These are phyloP conservation scores for Larimichthys crocea DNA, from an alignment of 2,113 vertebrate genomes.

Conservation along the genomic window DNA sequence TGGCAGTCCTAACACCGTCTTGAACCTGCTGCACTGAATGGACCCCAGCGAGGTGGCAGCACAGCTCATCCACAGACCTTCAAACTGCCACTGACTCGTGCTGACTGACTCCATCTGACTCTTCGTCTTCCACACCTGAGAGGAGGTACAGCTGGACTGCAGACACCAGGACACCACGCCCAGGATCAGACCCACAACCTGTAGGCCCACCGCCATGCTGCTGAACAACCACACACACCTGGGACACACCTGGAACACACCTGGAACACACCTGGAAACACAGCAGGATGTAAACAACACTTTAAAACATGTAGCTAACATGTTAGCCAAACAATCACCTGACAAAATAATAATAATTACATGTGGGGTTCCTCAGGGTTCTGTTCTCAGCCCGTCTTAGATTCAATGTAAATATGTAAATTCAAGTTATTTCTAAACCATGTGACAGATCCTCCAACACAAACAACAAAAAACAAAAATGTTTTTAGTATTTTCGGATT, in stretches of 20 bases:
- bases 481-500: too few species aligned
- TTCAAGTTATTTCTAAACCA: not conserved
- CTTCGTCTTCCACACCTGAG: slow-evolving; percentile 82
- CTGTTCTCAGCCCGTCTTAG: not conserved
- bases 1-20: slow-evolving; percentile 84
- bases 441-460: not conserved
- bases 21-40: slow-evolving; percentile 84
- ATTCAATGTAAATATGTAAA: not conserved
- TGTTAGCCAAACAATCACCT: too few species aligned
- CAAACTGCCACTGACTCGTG: slow-evolving; percentile 80
- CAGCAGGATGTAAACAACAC: not conserved
- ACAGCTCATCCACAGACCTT: slow-evolving; percentile 91
- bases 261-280: slow-evolving; percentile 18
- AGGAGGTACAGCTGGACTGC: slow-evolving; percentile 80
- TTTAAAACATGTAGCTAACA: not conserved
- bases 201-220: slow-evolving; percentile 70
- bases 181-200: slow-evolving; percentile 82
- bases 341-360: too few species aligned
- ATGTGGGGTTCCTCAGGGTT: not conserved
- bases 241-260: not conserved
- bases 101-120: slow-evolving; percentile 64
- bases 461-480: too few species aligned
- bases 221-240: not conserved
- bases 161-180: slow-evolving; percentile 83
- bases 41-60: slow-evolving; percentile 74